phyloP scores from a whole-genome alignment of 2,797 vertebrate species.

The Enoplosus armatus region DNA sequence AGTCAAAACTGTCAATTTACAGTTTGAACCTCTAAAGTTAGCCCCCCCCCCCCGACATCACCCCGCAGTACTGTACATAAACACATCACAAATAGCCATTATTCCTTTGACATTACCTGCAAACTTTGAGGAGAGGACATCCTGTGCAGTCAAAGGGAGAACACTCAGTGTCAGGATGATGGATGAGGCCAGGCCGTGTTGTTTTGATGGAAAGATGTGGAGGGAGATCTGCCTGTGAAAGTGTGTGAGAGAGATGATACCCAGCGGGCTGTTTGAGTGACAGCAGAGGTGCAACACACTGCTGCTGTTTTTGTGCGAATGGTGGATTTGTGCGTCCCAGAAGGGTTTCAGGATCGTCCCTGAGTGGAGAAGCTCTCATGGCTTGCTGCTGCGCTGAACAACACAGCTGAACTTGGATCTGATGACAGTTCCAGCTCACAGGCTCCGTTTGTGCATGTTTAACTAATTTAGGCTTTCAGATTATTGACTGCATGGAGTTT shows the following conservation, averaged over 20 bases:
- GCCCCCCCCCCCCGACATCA: constrained; percentile 30
- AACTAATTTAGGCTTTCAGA: not conserved
- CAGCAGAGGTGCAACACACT: constrained; percentile 22
- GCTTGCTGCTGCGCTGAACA: not conserved
- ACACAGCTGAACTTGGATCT: not conserved
- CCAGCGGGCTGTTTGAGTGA: constrained; percentile 49
- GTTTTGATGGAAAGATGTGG: constrained; percentile 59
- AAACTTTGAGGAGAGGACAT: constrained; percentile 54
- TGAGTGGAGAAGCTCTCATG: not conserved
- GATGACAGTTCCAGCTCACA: constrained; percentile 23
- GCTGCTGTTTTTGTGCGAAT: constrained; percentile 9
- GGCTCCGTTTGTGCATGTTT: not conserved
- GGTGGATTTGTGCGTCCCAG: not conserved
- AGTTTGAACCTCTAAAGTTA: constrained; percentile 29
- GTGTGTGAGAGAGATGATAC: constrained; percentile 30
- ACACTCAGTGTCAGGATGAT: constrained; percentile 63
- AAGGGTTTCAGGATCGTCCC: not conserved
- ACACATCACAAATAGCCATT: constrained; percentile 67
- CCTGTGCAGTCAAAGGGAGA: constrained; percentile 56
- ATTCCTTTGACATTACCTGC: constrained; percentile 53
- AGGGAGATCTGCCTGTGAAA: constrained; percentile 33
- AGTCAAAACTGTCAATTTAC: constrained; percentile 41
- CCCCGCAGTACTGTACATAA: constrained; percentile 38
- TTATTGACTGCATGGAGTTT: not conserved
- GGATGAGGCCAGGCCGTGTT: constrained; percentile 56